Conservation (phyloP, 1,140 invertebrate species). For the Formica exsecta region DNA sequence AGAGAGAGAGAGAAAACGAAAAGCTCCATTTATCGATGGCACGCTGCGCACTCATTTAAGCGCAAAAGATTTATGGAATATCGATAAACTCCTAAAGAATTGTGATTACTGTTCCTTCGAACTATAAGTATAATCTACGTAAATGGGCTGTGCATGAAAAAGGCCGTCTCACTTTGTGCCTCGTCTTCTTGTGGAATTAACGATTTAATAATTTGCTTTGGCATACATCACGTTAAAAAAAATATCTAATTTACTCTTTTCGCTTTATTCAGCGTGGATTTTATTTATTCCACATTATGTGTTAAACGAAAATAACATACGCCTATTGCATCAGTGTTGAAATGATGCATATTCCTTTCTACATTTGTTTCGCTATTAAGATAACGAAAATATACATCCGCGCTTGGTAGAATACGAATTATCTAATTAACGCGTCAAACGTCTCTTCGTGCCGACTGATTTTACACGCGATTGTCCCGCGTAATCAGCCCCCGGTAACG, state of each 20-base stretch:
- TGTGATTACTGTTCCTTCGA: conserved; percentile 28
- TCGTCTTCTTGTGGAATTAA: background rate
- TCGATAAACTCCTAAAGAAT: conserved; percentile 58
- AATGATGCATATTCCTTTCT: background rate
- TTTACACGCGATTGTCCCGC: conserved; percentile 65
- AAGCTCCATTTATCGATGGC: conserved; percentile 49
- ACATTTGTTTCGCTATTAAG: conserved; percentile 29
- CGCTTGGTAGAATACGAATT: background rate
- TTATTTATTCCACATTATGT: background rate
- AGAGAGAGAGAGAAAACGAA: conserved; percentile 15
- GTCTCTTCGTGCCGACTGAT: conserved; percentile 15
- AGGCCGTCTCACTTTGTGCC: background rate
- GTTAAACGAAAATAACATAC: background rate
- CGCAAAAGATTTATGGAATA: conserved; percentile 60
- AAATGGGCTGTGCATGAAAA: conserved; percentile 1
- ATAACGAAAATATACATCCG: background rate
- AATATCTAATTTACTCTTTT: background rate
- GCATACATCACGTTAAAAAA: background rate
- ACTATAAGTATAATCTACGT: background rate
- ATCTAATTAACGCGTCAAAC: conserved; percentile 54
- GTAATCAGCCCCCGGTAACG: conserved; percentile 61
- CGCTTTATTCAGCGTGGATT: background rate
- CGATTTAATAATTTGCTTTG: background rate
- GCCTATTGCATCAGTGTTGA: background rate
- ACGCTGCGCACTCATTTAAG: conserved; percentile 55